These are phyloP conservation scores for Desmophyllum pertusum DNA, from an alignment of 92 coral and sea anemone genomes.

Conservation along the genomic window DNA sequence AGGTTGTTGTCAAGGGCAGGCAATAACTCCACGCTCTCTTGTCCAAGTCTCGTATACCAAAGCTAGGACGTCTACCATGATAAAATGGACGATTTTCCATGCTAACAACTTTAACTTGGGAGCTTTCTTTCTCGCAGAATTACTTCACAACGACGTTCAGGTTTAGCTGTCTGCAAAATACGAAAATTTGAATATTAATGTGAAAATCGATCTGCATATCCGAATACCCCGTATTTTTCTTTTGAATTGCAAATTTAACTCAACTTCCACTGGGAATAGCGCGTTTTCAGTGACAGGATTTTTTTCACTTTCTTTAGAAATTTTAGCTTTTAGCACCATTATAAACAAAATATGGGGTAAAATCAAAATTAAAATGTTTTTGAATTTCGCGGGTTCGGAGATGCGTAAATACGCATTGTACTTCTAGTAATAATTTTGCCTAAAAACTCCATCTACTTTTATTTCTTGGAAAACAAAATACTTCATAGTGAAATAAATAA, in stretches of 20 bases:
- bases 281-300: no score
- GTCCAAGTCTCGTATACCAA: background rate
- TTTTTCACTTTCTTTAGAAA: no score
- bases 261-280: no score
- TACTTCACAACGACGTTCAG: background rate
- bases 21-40: background rate
- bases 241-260: background rate
- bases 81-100: background rate
- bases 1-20: background rate
- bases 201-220: background rate
- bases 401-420: no score
- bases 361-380: no score
- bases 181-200: background rate
- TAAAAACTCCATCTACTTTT: no score
- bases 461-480: no score
- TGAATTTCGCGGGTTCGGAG: no score
- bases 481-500: no score
- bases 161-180: background rate
- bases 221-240: background rate
- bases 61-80: background rate
- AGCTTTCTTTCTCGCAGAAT: background rate
- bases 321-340: no score
- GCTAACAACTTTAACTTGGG: background rate
- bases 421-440: no score
- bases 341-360: no score